Evolutionary conservation across 2,113 vertebrate genomes (phyloP).

Genomic region (Pavo muticus): DNA sequence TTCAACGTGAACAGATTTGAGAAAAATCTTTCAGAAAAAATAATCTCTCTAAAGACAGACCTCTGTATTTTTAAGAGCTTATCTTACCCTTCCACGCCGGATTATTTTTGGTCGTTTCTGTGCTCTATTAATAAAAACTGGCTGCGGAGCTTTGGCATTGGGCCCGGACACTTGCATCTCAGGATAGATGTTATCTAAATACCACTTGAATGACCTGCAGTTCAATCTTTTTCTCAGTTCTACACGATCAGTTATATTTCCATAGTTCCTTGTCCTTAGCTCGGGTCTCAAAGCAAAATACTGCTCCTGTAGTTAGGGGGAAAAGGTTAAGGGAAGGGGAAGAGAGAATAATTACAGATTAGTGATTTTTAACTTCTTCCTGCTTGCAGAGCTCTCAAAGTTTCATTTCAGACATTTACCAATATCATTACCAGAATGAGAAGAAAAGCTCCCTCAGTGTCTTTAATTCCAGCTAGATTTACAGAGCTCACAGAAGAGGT

Average conservation of each 20-base stretch:
- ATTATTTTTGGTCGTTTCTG: conserved; percentile 89
- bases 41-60: background rate
- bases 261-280: conserved; percentile 85
- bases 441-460: background rate
- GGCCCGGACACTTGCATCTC: conserved; percentile 91
- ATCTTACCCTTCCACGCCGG: conserved; percentile 90
- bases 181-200: conserved; percentile 93
- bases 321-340: background rate
- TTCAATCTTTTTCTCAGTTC: conserved; percentile 85
- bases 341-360: background rate
- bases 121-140: conserved; percentile 88
- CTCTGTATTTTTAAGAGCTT: background rate
- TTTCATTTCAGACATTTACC: background rate
- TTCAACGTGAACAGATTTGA: background rate
- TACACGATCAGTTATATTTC: conserved; percentile 89
- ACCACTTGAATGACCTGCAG: conserved; percentile 94
- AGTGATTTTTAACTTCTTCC: background rate
- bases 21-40: background rate
- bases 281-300: conserved; percentile 93
- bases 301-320: conserved; percentile 84
- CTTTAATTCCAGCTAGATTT: background rate
- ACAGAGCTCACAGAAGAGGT: background rate
- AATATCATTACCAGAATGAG: background rate
- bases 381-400: background rate
- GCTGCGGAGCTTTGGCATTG: conserved; percentile 86